Conservation (phyloP, 2,113 vertebrate genomes). For the Paramormyrops kingsleyae region DNA sequence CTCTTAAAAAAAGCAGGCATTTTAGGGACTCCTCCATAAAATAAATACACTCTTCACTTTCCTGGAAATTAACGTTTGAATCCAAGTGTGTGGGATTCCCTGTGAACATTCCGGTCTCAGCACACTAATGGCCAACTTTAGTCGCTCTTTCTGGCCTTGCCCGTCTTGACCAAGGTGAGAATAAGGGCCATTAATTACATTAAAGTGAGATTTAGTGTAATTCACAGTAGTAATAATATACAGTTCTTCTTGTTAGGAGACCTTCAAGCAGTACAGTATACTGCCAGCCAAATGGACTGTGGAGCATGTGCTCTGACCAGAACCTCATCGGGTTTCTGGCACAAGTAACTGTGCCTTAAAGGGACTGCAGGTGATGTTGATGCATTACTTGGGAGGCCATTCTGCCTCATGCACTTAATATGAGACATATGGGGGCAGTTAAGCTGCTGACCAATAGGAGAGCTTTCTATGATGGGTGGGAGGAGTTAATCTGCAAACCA, state of each 20-base stretch:
- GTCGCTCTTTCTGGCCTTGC: background rate
- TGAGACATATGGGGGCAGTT: background rate
- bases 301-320: background rate
- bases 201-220: background rate
- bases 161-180: background rate
- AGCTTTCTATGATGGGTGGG: background rate
- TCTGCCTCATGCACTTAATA: background rate
- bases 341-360: background rate
- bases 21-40: background rate
- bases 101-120: background rate
- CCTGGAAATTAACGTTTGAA: background rate
- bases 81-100: background rate
- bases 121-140: background rate
- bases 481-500: background rate
- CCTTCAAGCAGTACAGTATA: background rate
- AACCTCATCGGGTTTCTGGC: background rate
- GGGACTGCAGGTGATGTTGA: background rate
- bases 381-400: background rate
- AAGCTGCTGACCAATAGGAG: background rate
- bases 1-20: background rate
- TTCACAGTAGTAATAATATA: background rate
- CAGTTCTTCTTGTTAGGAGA: background rate
- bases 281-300: background rate
- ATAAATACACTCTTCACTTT: background rate
- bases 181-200: background rate